Percentiles rank a stretch among this genome's conserved stretches.
Evolutionary conservation across 2,797 vertebrate genomes (phyloP).

Genomic region (Acropternis orthonyx): DNA sequence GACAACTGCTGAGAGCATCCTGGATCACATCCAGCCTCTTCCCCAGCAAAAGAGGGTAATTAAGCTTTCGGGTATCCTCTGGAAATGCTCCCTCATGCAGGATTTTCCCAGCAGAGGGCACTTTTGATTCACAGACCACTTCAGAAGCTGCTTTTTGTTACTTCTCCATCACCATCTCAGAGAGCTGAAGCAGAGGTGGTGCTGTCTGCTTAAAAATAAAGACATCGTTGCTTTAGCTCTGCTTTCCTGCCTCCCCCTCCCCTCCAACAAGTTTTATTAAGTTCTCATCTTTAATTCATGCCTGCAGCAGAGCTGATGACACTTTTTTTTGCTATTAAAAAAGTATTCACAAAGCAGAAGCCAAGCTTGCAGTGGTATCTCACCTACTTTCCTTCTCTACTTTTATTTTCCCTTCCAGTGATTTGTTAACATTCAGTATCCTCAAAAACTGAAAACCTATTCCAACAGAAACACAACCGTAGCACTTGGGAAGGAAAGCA

Average conservation of each 20-base stretch:
- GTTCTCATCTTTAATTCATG: constrained; percentile 76
- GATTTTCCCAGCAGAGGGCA: constrained; percentile 73
- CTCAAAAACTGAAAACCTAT: neutral
- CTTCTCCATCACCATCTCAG: neutral
- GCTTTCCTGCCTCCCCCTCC: constrained; percentile 31
- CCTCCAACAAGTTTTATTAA: constrained; percentile 72
- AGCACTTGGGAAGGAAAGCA: neutral
- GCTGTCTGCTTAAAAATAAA: constrained; percentile 76
- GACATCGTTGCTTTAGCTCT: constrained; percentile 14
- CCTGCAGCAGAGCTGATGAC: constrained; percentile 66
- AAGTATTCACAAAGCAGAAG: constrained; percentile 30
- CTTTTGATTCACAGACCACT: constrained; percentile 60
- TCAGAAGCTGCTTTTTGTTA: neutral
- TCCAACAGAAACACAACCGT: neutral
- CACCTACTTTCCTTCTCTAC: constrained; percentile 24
- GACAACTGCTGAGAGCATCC: constrained; percentile 9
- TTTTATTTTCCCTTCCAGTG: constrained; percentile 48
- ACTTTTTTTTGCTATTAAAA: constrained; percentile 54
- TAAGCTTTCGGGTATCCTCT: neutral
- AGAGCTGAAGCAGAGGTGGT: constrained; percentile 69
- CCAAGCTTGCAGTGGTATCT: constrained; percentile 34
- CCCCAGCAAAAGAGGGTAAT: neutral
- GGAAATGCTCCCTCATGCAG: neutral
- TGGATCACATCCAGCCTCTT: constrained; percentile 16
- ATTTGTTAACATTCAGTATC: constrained; percentile 42